Conservation (phyloP, 2,888 invertebrate genomes). For the Apamea crenata region DNA sequence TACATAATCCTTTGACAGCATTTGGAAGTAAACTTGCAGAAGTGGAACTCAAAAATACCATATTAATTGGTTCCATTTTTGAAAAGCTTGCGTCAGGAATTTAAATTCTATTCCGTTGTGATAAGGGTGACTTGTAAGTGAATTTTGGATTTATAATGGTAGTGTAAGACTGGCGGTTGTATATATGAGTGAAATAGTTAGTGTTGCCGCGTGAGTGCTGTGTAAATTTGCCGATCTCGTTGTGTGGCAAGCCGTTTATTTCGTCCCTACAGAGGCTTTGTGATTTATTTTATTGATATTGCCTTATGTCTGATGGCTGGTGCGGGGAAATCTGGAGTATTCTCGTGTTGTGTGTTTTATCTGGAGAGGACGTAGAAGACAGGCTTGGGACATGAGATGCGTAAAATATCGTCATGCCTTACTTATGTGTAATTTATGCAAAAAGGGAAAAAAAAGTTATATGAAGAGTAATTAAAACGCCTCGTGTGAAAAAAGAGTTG, state of each 20-base stretch:
- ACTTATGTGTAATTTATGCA: background rate
- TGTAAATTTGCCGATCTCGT: constrained; percentile 88
- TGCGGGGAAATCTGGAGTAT: constrained; percentile 45
- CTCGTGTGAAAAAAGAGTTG: background rate
- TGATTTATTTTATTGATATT: constrained; percentile 83
- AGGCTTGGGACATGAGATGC: background rate
- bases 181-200: constrained; percentile 85
- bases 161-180: constrained; percentile 66
- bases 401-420: constrained; percentile 3
- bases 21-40: constrained; percentile 72
- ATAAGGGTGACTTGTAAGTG: constrained; percentile 56
- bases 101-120: constrained; percentile 57
- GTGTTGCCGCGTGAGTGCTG: constrained; percentile 86
- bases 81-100: constrained; percentile 28
- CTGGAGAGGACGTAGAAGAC: constrained; percentile 9
- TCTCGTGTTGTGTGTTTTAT: constrained; percentile 28
- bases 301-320: constrained; percentile 59
- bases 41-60: constrained; percentile 77
- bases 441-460: background rate
- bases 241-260: constrained; percentile 84
- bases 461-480: background rate
- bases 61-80: constrained; percentile 57
- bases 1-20: constrained; percentile 80
- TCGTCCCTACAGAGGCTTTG: constrained; percentile 77
- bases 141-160: constrained; percentile 49